Conservation (phyloP, 2,797 vertebrate species). For the Chrosomus eos region DNA sequence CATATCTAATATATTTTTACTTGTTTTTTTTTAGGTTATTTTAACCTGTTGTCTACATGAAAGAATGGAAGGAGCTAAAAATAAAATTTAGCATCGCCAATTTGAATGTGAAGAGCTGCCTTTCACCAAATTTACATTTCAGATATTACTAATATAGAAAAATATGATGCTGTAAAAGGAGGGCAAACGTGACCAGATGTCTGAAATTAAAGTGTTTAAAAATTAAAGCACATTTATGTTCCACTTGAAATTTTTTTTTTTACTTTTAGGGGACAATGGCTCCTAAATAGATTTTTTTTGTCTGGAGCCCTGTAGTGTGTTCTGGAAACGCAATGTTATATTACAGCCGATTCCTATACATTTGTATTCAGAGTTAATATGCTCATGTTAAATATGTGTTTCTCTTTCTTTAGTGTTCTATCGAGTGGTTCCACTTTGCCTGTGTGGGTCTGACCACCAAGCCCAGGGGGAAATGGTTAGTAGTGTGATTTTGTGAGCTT, state of each 20-base stretch:
- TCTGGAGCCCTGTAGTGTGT: neutral
- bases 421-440: conserved; percentile 92
- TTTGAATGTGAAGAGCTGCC: too few relatives aligned
- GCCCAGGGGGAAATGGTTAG: conserved; percentile 90
- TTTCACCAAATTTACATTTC: too few relatives aligned
- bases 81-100: neutral
- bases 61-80: neutral
- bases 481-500: conserved; percentile 15
- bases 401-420: conserved; percentile 81
- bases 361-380: neutral
- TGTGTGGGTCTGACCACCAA: conserved; percentile 90
- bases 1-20: neutral
- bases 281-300: neutral
- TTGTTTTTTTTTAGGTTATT: neutral
- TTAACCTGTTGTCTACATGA: neutral
- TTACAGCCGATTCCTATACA: neutral
- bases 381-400: neutral
- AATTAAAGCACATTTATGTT: neutral
- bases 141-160: too few relatives aligned
- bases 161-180: neutral
- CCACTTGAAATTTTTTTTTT: neutral
- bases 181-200: neutral
- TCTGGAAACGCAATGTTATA: neutral
- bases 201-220: neutral
- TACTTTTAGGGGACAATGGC: neutral